Percentiles rank a stretch among this genome's conserved stretches.
Evolutionary conservation across 1,140 invertebrate species (phyloP).

Genomic region (Campoletis sonorensis): DNA sequence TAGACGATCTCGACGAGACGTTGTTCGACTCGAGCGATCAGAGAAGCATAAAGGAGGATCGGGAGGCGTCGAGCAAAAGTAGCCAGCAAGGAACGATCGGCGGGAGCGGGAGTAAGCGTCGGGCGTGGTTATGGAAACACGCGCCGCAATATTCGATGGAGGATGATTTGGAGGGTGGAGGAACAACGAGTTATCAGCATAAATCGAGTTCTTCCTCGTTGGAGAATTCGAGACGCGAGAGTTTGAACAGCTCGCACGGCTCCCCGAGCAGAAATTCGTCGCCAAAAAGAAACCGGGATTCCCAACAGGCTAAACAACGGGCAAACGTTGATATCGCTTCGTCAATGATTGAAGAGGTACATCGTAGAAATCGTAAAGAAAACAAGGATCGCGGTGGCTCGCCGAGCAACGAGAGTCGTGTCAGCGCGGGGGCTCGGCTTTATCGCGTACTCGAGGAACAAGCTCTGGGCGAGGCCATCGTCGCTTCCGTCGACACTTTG

Average conservation of each 20-base stretch:
- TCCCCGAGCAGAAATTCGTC: constrained; percentile 66
- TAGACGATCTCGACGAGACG: constrained; percentile 75
- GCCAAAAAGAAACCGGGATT: constrained; percentile 66
- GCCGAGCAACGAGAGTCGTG: constrained; percentile 63
- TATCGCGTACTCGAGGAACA: constrained; percentile 75
- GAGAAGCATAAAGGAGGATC: constrained; percentile 60
- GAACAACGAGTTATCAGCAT: constrained; percentile 23
- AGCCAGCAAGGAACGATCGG: constrained; percentile 46
- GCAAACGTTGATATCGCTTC: constrained; percentile 31
- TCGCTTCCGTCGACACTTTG: constrained; percentile 57
- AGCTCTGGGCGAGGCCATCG: constrained; percentile 67
- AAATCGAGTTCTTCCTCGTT: constrained; percentile 56
- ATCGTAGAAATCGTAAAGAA: constrained; percentile 59
- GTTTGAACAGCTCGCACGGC: constrained; percentile 64
- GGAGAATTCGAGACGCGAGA: constrained; percentile 69
- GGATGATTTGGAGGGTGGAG: constrained; percentile 62
- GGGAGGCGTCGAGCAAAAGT: constrained; percentile 33
- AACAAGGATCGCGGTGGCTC: constrained; percentile 61
- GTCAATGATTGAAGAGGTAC: constrained; percentile 52
- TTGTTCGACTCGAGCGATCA: constrained; percentile 69
- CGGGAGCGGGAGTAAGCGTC: constrained; percentile 59
- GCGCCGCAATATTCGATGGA: constrained; percentile 65
- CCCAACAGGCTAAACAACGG: constrained; percentile 55
- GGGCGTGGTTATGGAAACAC: constrained; percentile 71
- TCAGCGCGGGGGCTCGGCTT: constrained; percentile 68